Evolutionary conservation across 2,888 invertebrate species (phyloP).

Genomic region (Dorcus hopei): DNA sequence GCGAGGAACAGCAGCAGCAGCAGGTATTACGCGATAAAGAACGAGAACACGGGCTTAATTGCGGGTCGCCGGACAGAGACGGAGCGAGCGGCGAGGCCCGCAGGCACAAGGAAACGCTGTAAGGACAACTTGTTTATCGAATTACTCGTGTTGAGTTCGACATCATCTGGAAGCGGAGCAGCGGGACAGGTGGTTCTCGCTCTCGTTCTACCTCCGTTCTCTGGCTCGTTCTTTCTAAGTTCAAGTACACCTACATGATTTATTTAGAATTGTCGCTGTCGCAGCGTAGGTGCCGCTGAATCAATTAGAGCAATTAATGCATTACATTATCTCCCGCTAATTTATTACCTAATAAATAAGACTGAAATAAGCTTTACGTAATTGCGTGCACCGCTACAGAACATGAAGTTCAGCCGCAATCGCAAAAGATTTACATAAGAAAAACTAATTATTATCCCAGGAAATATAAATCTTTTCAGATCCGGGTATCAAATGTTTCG

Average conservation of each 20-base stretch:
- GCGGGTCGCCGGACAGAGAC: neutral
- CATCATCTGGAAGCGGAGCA: neutral
- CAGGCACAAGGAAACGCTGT: slow-evolving; percentile 11
- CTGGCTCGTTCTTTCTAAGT: neutral
- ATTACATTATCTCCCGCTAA: too few relatives aligned
- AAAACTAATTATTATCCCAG: too few relatives aligned
- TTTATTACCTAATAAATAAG: too few relatives aligned
- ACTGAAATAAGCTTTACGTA: too few relatives aligned
- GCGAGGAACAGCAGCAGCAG: neutral
- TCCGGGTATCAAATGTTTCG: too few relatives aligned
- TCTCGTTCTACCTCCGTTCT: neutral
- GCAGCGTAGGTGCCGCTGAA: slow-evolving; percentile 1
- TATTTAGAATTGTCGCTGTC: too few relatives aligned
- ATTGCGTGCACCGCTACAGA: too few relatives aligned
- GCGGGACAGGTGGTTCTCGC: neutral
- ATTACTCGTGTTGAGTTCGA: slow-evolving; percentile 12
- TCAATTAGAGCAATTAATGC: neutral
- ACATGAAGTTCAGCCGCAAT: too few relatives aligned
- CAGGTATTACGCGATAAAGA: neutral
- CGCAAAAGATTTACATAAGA: too few relatives aligned
- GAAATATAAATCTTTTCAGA: too few relatives aligned
- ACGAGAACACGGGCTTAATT: neutral
- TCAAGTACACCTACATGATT: neutral
- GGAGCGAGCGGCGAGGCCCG: neutral
- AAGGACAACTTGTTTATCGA: slow-evolving; percentile 14